Conservation (phyloP, 2,113 vertebrate species). For the Passer montanus region DNA sequence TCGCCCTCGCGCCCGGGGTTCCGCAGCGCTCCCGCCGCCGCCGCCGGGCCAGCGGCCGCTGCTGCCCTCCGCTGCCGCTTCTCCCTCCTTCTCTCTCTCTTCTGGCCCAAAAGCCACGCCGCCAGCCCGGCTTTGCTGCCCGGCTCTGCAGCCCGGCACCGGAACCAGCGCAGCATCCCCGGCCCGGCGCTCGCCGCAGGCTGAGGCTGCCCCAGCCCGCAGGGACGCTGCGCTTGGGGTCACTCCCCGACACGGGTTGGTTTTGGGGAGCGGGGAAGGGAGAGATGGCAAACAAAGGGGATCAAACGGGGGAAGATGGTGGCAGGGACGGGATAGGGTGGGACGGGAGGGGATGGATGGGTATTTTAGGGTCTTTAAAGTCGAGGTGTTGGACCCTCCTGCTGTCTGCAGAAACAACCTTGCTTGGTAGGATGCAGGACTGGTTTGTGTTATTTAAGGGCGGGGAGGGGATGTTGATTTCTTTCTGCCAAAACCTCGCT, state of each 20-base stretch:
- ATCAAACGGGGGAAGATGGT: rapidly evolving
- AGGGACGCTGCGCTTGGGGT: too few species aligned
- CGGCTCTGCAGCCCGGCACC: too few species aligned
- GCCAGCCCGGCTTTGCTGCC: rapidly evolving
- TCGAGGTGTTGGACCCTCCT: rapidly evolving
- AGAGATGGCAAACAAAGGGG: not conserved
- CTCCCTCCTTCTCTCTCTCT: too few species aligned
- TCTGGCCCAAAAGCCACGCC: not conserved
- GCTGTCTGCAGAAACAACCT: too few species aligned
- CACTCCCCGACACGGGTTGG: not conserved
- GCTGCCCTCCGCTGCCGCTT: not conserved
- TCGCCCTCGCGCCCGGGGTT: not conserved
- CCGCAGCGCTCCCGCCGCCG: not conserved
- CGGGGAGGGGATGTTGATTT: too few species aligned
- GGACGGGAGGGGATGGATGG: not conserved
- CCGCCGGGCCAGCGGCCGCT: not conserved
- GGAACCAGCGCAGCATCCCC: rapidly evolving
- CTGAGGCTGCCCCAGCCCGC: rapidly evolving
- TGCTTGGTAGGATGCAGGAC: not conserved
- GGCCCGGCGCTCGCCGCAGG: rapidly evolving
- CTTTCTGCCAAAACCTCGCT: not conserved
- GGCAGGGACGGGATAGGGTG: rapidly evolving
- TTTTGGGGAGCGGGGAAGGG: not conserved
- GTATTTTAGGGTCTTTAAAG: not conserved
- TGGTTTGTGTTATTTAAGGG: not conserved